Conservation (phyloP, 2,113 vertebrate genomes). For the Ibidorhyncha struthersii region DNA sequence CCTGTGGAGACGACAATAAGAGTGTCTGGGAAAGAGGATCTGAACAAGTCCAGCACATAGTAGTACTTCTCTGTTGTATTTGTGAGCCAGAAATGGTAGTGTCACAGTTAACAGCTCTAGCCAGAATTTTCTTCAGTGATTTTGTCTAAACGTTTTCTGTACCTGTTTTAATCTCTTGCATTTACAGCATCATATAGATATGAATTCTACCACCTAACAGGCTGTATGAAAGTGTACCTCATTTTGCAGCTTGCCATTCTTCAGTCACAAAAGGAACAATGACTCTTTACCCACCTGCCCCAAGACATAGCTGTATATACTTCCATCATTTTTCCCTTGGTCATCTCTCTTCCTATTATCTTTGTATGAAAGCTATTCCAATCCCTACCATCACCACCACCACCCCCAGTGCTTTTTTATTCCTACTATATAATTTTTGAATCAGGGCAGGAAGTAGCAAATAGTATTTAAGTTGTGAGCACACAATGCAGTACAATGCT, state of each 20-base stretch:
- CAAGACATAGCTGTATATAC: neutral
- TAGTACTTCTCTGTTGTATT: neutral
- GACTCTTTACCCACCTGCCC: neutral
- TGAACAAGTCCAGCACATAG: neutral
- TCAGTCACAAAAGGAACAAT: neutral
- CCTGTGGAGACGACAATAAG: neutral
- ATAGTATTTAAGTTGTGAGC: neutral
- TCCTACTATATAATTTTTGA: neutral
- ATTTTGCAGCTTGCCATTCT: neutral
- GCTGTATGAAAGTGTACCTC: neutral
- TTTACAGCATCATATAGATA: neutral
- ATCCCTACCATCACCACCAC: neutral
- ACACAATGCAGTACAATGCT: neutral
- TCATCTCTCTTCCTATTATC: neutral
- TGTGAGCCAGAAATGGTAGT: neutral
- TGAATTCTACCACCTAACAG: fast-evolving
- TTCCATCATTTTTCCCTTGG: neutral
- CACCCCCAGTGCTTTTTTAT: neutral
- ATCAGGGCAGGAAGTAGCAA: neutral
- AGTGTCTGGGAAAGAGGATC: neutral
- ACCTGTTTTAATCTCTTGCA: neutral
- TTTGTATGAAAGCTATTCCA: neutral
- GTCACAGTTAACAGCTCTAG: neutral
- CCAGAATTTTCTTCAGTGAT: neutral
- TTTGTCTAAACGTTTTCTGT: neutral